These are phyloP conservation scores for Lutjanus argentimaculatus DNA, from an alignment of 2,797 vertebrate species.

Conservation along the genomic window DNA sequence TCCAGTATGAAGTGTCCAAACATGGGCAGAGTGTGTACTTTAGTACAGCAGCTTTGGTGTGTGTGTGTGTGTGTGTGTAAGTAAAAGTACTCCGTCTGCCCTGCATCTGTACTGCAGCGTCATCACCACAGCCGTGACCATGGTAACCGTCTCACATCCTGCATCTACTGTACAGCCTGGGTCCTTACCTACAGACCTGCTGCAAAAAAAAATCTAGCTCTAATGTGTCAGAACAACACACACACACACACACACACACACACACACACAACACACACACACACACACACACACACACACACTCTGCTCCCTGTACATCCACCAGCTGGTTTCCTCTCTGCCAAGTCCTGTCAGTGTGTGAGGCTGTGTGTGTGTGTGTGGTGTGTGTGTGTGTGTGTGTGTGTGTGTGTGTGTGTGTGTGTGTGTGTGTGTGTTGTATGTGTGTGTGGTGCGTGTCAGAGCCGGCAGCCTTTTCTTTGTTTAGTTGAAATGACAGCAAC, in stretches of 20 bases:
- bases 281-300: conserved; percentile 10
- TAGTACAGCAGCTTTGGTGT: not conserved
- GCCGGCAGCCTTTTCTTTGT: conserved; percentile 57
- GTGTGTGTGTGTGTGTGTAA: not conserved
- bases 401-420: no score
- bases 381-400: conserved; percentile 41
- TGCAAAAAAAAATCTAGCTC: no score
- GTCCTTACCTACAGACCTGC: conserved; percentile 21
- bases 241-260: conserved; percentile 2
- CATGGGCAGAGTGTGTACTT: not conserved
- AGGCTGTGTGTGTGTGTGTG: conserved; percentile 23
- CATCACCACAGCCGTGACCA: conserved; percentile 28
- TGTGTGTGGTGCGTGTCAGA: no score
- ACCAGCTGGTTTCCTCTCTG: conserved; percentile 44
- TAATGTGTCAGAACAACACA: not conserved
- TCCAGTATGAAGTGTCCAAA: not conserved
- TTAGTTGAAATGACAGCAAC: conserved; percentile 59
- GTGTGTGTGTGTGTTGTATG: no score
- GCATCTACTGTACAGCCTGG: conserved; percentile 15
- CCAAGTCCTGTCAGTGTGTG: conserved; percentile 24
- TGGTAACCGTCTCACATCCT: conserved; percentile 41
- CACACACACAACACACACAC: conserved; percentile 10
- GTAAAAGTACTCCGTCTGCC: not conserved
- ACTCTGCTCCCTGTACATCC: conserved; percentile 5
- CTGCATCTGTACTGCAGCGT: conserved; percentile 14